Percentiles rank a stretch among this genome's conserved stretches.
phyloP scores from a whole-genome alignment of 2,113 vertebrate species.

The Smithornis capensis region DNA sequence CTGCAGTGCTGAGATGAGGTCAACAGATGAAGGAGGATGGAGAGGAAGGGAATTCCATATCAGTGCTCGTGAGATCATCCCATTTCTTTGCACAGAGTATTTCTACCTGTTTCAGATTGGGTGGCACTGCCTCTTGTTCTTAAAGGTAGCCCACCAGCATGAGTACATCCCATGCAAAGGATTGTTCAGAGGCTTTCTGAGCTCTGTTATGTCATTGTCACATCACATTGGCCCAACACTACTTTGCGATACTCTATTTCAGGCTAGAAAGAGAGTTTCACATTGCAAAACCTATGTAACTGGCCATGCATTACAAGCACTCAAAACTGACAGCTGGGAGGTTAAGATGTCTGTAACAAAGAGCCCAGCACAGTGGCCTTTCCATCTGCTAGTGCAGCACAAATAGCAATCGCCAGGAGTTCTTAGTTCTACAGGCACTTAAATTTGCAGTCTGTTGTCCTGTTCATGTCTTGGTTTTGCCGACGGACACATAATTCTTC shows the following conservation, averaged over 20 bases:
- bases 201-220: neutral
- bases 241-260: neutral
- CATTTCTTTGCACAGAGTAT: neutral
- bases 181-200: neutral
- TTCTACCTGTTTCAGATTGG: neutral
- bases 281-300: neutral
- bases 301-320: neutral
- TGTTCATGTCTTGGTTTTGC: neutral
- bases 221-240: neutral
- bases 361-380: neutral
- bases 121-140: neutral
- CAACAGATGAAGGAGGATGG: conserved; percentile 41
- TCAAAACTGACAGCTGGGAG: neutral
- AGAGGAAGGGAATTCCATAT: conserved; percentile 25
- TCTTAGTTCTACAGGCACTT: neutral
- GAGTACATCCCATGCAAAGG: neutral
- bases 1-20: conserved; percentile 31
- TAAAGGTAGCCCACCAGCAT: neutral
- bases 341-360: neutral
- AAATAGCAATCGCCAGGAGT: neutral
- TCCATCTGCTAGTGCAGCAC: neutral
- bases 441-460: neutral
- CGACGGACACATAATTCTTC: neutral
- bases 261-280: neutral
- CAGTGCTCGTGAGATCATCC: neutral